phyloP scores from a whole-genome alignment of 2,888 invertebrate species.

The Philhelius pedissequus region DNA sequence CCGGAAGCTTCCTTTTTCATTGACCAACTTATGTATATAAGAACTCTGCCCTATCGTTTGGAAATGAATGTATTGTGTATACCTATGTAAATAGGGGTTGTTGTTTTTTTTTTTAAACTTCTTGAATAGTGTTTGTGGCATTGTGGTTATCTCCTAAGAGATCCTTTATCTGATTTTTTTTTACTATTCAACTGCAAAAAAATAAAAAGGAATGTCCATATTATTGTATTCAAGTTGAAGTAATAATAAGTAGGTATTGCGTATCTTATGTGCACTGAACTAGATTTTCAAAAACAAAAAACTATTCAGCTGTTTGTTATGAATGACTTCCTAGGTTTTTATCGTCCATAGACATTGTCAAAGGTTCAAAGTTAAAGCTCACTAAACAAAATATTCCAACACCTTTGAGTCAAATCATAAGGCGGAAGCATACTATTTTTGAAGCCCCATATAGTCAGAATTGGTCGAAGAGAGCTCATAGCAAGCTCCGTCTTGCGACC shows the following conservation, averaged over 20 bases:
- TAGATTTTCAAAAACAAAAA: too few species aligned
- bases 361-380: too few species aligned
- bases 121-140: neutral
- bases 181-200: neutral
- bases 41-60: neutral
- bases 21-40: neutral
- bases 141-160: neutral
- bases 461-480: too few species aligned
- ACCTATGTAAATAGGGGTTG: neutral
- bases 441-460: too few species aligned
- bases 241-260: neutral
- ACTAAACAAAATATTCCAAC: too few species aligned
- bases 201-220: neutral
- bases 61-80: neutral
- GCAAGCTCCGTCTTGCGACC: too few species aligned
- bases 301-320: too few species aligned
- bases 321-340: too few species aligned
- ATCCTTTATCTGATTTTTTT: neutral
- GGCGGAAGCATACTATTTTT: too few species aligned
- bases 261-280: neutral
- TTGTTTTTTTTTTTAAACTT: neutral
- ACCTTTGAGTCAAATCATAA: too few species aligned
- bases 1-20: conserved; percentile 13
- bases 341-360: too few species aligned
- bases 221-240: neutral